Base-by-base conservation (phyloP, 1,140 invertebrate species). In the Drosophila pseudoananassae region DNA sequence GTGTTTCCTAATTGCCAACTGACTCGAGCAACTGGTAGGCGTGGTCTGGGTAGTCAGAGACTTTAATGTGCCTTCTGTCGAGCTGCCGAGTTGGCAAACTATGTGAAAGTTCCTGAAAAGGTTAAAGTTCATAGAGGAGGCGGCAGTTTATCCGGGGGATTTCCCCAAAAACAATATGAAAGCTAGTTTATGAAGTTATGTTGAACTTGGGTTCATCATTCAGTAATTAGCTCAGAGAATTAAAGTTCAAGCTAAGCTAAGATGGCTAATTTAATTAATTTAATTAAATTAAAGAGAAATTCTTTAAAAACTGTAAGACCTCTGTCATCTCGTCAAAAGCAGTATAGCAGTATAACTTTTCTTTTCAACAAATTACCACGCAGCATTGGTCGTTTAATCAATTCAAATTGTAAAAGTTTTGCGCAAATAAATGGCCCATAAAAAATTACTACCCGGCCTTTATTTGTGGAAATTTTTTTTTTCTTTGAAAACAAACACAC, bases 1-100 rank as follows among this genome's bases (percentile, higher is more conserved):
- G 82, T 87, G 81, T 77, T 85, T 73, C 77, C 81, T 84, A 84
- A 84, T 84, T 84, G 81, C 66, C 63, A 69, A 59, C 56, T 57
- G 57, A 76, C 59, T 66, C 7, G 40, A 46, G 77, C 77, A 54
- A 57, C 50, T 70, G 50, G 70, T 71, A 29, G 74, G 79, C 69
- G 61, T 63, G 58, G 46, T 27, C 12, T 27, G 17, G 25, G 49
- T 58, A 25, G 46, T 58, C 56, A 33, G 40, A 47, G 47, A 49
- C 60, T 76, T 73, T 55, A 58, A 69, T 55, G n/a, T n/a, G 7
- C 61, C 49, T 36, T 3, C 14, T n/a, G n/a, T n/a, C n/a, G n/a
- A n/a, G n/a, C 8, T 33, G n/a, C 23, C 17, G 31, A 54, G 50
- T 50, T 50, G 25, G 36, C 49, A 33, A 73, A 73, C 68, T 61